Evolutionary conservation across 2,797 vertebrate genomes (phyloP).

Genomic region (Choloepus didactylus): DNA sequence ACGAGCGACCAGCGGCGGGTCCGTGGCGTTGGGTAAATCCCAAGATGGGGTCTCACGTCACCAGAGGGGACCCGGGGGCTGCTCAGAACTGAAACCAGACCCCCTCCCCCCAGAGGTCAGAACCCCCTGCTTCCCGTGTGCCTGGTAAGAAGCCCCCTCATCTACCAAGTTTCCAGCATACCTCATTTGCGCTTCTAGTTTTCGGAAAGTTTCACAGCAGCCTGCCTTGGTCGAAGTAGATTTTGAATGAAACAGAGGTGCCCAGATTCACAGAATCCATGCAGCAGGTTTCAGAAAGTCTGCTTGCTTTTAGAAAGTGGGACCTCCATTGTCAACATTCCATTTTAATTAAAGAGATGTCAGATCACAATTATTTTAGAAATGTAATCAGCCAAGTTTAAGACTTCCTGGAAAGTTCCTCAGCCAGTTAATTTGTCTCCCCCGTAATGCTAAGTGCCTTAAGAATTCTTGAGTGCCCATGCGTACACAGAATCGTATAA

Average conservation of each 20-base stretch:
- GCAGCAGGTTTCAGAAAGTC: too few relatives aligned
- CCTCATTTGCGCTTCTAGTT: neutral
- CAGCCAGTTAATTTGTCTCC: neutral
- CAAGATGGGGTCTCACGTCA: too few relatives aligned
- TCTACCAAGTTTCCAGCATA: rapidly evolving
- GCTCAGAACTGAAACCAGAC: too few relatives aligned
- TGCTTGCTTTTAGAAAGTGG: neutral
- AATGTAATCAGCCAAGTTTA: neutral
- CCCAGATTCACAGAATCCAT: neutral
- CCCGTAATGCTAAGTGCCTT: too few relatives aligned
- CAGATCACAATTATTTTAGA: neutral
- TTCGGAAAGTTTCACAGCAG: neutral
- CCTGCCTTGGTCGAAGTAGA: neutral
- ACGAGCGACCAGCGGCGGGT: rapidly evolving
- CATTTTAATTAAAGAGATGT: neutral
- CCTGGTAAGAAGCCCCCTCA: too few relatives aligned
- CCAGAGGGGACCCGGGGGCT: too few relatives aligned
- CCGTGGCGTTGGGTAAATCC: too few relatives aligned
- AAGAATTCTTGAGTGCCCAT: neutral
- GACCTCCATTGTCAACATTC: neutral
- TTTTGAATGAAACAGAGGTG: neutral
- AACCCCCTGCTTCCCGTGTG: too few relatives aligned
- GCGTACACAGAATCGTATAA: too few relatives aligned
- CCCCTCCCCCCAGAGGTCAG: too few relatives aligned
- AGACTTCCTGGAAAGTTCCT: neutral